These are phyloP conservation scores for Lonchura striata DNA, from an alignment of 2,113 vertebrate genomes.

Conservation along the genomic window DNA sequence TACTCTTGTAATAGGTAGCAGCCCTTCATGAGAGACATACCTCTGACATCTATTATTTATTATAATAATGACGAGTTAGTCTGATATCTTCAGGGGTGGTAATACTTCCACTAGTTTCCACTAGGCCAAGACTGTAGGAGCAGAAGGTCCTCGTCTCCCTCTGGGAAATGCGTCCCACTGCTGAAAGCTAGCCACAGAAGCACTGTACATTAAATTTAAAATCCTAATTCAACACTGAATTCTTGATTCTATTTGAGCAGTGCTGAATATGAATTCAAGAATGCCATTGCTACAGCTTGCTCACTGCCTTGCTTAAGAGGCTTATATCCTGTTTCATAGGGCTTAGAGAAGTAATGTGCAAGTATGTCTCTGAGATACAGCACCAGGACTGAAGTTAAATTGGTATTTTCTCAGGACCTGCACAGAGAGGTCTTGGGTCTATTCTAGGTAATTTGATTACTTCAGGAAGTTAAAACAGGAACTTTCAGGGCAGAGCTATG, in stretches of 20 bases:
- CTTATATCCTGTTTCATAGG: background rate
- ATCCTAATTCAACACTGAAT: background rate
- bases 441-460: background rate
- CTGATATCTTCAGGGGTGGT: background rate
- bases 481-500: background rate
- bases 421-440: background rate
- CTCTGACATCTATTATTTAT: background rate
- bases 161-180: background rate
- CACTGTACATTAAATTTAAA: background rate
- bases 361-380: rapidly evolving
- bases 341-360: background rate
- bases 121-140: background rate
- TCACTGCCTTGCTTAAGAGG: background rate
- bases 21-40: background rate
- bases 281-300: background rate
- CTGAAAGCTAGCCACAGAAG: background rate
- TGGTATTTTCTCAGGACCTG: background rate
- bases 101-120: background rate
- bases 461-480: background rate
- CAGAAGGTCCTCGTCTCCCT: background rate
- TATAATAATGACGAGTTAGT: background rate
- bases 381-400: background rate
- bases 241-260: background rate
- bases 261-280: background rate
- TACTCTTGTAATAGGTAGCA: background rate